Conservation (phyloP, 1,140 invertebrate genomes). For the Triops cancriformis region DNA sequence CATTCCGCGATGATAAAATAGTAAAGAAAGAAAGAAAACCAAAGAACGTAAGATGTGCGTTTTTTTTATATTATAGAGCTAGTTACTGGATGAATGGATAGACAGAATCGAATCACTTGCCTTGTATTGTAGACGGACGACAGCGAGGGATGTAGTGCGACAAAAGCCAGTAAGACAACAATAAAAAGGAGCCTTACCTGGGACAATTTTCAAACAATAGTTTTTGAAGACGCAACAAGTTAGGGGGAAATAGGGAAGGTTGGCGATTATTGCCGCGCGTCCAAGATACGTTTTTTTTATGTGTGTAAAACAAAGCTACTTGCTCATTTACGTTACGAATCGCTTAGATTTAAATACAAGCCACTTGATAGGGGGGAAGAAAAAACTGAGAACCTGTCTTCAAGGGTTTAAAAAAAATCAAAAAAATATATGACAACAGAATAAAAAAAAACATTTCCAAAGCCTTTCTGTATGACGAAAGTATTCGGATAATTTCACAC, state of each 20-base stretch:
- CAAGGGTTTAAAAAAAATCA: not conserved
- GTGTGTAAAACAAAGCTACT: not conserved
- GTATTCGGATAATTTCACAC: not conserved
- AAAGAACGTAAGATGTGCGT: not conserved
- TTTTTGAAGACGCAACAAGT: not conserved
- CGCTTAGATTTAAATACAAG: not conserved
- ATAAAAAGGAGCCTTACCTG: conserved; percentile 2
- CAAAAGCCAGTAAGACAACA: conserved; percentile 8
- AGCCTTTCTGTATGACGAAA: not conserved
- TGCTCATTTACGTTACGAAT: not conserved
- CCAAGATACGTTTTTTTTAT: not conserved
- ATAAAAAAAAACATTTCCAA: not conserved
- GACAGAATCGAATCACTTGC: not conserved
- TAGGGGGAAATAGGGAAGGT: not conserved
- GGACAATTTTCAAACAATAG: not conserved
- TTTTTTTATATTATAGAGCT: not conserved
- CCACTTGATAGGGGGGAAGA: not conserved
- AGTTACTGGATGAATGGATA: not conserved
- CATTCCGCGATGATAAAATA: too few relatives aligned
- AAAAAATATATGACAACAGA: not conserved
- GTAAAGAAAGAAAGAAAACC: not conserved
- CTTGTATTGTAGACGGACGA: conserved; percentile 13
- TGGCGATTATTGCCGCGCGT: not conserved
- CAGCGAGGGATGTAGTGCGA: not conserved
- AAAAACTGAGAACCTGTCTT: not conserved